Evolutionary conservation across 2,888 invertebrate species (phyloP).

Genomic region (Amblyteles armatorius): DNA sequence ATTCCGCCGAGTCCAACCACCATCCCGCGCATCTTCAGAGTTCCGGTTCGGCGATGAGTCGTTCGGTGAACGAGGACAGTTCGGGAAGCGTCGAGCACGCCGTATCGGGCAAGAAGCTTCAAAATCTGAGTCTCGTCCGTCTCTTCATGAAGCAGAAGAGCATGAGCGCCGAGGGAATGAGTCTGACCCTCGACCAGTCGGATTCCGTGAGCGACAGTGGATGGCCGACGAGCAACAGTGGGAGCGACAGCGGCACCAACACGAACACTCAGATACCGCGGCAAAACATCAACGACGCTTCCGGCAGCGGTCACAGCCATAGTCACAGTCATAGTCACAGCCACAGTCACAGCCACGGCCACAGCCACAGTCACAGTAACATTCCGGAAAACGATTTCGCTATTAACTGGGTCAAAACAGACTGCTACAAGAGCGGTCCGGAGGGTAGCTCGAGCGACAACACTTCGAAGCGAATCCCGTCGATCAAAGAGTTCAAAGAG

Average conservation of each 20-base stretch:
- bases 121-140: constrained; percentile 93
- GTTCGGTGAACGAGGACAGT: constrained; percentile 81
- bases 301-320: constrained; percentile 61
- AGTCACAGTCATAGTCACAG: constrained; percentile 65
- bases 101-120: constrained; percentile 85
- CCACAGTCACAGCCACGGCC: constrained; percentile 64
- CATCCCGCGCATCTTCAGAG: constrained; percentile 79
- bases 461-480: constrained; percentile 73
- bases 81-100: constrained; percentile 80
- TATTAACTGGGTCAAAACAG: constrained; percentile 82
- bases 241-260: constrained; percentile 86
- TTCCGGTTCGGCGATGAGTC: constrained; percentile 80
- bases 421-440: constrained; percentile 75
- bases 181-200: constrained; percentile 90
- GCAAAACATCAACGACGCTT: constrained; percentile 75
- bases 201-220: constrained; percentile 88
- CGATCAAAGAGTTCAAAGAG: constrained; percentile 84
- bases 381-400: constrained; percentile 80
- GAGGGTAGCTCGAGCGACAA: constrained; percentile 70
- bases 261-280: constrained; percentile 79
- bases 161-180: constrained; percentile 91
- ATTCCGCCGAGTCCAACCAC: constrained; percentile 82
- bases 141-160: constrained; percentile 96
- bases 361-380: constrained; percentile 67
- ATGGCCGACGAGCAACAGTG: constrained; percentile 90